Conservation (phyloP, 2,888 invertebrate species). For the Pediacus dermestoides region DNA sequence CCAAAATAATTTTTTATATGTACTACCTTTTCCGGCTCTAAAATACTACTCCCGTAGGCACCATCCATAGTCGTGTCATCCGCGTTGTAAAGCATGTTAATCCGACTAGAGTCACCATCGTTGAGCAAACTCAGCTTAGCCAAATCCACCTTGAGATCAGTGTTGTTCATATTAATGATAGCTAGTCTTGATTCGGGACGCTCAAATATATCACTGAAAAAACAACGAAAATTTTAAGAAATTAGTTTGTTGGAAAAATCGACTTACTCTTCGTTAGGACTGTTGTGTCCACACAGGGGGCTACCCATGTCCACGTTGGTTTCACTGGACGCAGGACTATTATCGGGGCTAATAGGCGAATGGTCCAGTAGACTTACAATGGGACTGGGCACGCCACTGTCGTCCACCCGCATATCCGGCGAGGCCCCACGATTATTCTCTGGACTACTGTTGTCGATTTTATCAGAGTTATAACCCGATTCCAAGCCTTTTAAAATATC, state of each 20-base stretch:
- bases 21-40: constrained; percentile 41
- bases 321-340: constrained; percentile 53
- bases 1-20: constrained; percentile 3
- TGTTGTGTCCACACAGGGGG: constrained; percentile 43
- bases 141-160: constrained; percentile 44
- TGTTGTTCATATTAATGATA: constrained; percentile 41
- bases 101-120: constrained; percentile 40
- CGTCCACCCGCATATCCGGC: constrained; percentile 40
- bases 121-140: constrained; percentile 45
- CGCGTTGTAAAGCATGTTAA: constrained; percentile 25
- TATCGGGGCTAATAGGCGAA: constrained; percentile 35
- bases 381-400: constrained; percentile 44
- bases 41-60: constrained; percentile 36
- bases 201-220: constrained; percentile 36
- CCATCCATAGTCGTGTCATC: constrained; percentile 34
- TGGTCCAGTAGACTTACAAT: constrained; percentile 38
- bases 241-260: constrained; percentile 3
- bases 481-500: constrained; percentile 50
- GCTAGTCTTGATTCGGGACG: constrained; percentile 45
- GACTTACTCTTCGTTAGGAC: constrained; percentile 43
- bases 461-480: constrained; percentile 65
- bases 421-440: constrained; percentile 39
- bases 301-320: constrained; percentile 57
- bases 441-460: constrained; percentile 48
- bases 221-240: constrained; percentile 8